Base-by-base conservation (phyloP, 2,888 invertebrate species). In the Volucella inflata region DNA sequence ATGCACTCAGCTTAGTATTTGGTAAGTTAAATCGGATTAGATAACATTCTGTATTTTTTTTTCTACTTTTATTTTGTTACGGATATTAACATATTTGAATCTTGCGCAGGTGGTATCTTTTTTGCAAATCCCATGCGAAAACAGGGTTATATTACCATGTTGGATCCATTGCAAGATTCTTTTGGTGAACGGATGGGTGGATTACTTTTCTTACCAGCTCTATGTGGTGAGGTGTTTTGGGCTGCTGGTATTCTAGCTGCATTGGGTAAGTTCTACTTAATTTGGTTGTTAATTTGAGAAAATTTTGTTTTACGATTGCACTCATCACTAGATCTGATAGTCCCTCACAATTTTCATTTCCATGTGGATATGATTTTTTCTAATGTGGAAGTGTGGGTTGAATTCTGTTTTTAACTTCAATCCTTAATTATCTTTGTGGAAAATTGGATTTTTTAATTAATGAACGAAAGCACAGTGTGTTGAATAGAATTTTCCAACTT, bases 201-300 rank as follows among this genome's bases (percentile, higher is more conserved):
- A 1, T 93, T 99, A 87, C 94, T 99, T 88, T 99, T 98, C 93
- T 93, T 99, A 89, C 99, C 99, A 2, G 99, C 99, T 0, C 95
- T 99, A 2, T 97, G 98, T 89, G 99, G 99, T 8, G 99, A 99
- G 93, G 98, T 98, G 6, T 99, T 99, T 93, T 99, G 99, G 99
- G 98, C 99, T 0, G 99, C 99, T 0, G 99, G 99, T 70, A 99
- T 99, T 89, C 93, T 99, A 71, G 98, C 99, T 0, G 99, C 99
- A 8, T 93, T 99, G 51, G 98, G 96, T 96, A 89, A 93, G 93
- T 87, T 48, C 0, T 64, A 38, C 9, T 48, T 14, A 38, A n/a
- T 38, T n/a, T 51, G 11, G 17, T 64, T 62, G 21, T n/a, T 40
- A 40, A 50, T 11, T 50, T 14, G 1, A 70, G 36, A 21, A 21